Base-by-base conservation (phyloP, 2,888 invertebrate genomes). In the Prionchulus punctatus region DNA sequence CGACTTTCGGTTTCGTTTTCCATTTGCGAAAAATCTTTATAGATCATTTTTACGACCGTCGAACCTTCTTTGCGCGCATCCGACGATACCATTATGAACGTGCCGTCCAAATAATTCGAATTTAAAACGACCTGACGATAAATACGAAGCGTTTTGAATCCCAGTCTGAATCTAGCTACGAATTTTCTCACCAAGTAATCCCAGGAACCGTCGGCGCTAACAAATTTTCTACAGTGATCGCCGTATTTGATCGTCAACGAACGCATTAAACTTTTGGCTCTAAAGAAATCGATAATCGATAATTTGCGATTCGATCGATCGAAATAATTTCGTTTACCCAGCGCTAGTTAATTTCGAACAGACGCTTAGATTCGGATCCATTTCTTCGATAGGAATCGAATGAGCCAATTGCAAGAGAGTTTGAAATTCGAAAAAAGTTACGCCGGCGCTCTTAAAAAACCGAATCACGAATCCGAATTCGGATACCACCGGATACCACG, bases 61-160 rank as follows among this genome's bases (percentile, higher is more conserved):
- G 23, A n/a, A n/a, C n/a, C n/a, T n/a, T 45, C 45, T 45, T 45
- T 45, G 18, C 4, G 4, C 23, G 45, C 45, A 21, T 49, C 50
- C 12, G 50, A 4, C 12, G 26, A 12, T 28, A 53, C 36, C 43
- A 53, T 23, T 7, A 53, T 43, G 43, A 53, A 43, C 23, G n/a
- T 53, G n/a, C n/a, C n/a, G 26, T 53, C 53, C 26, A 53, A 53
- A 43, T 53, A 53, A 26, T 53, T 53, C n/a, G 23, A 53, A 28
- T 42, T 43, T 12, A 53, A 3, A n/a, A 53, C 27, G 23, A 43
- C 53, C 43, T 43, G 23, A 21, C 42, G 31, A 23, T 23, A 50
- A 45, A 45, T 18, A 49, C 12, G 4, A 49, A 28, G 26, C 4
- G 12, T 12, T 45, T n/a, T 7, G 7, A n/a, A 45, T 7, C 7